Conservation (phyloP, 2,888 invertebrate genomes). For the Exephanes ischioxanthus region DNA sequence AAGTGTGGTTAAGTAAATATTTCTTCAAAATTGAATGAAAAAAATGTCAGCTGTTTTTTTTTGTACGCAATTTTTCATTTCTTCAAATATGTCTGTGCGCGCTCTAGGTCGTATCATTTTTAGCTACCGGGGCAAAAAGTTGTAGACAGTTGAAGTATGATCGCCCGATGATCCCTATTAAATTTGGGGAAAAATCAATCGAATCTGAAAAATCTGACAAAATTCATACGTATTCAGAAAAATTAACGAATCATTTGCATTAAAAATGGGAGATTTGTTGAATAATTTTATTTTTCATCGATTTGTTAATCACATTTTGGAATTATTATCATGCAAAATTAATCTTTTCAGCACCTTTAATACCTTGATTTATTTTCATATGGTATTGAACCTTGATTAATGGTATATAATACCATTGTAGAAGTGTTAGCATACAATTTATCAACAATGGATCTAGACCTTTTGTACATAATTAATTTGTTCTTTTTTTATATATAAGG, state of each 20-base stretch:
- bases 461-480: slow-evolving; percentile 19
- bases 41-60: background rate
- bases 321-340: too few species aligned
- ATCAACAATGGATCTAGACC: slow-evolving; percentile 8
- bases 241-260: background rate
- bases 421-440: slow-evolving; percentile 5
- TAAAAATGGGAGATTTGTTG: slow-evolving; percentile 2
- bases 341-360: too few species aligned
- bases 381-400: background rate
- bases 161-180: background rate
- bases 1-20: too few species aligned
- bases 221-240: too few species aligned
- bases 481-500: slow-evolving; percentile 26
- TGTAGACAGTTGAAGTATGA: background rate
- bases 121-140: background rate
- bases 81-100: background rate
- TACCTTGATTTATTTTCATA: background rate
- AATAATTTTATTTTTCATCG: background rate
- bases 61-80: background rate
- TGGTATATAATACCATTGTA: background rate
- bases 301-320: too few species aligned
- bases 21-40: background rate
- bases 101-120: background rate
- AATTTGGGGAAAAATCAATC: too few species aligned
- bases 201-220: background rate